Evolutionary conservation across 2,113 vertebrate species (phyloP).

Genomic region (Rafetus swinhoei): DNA sequence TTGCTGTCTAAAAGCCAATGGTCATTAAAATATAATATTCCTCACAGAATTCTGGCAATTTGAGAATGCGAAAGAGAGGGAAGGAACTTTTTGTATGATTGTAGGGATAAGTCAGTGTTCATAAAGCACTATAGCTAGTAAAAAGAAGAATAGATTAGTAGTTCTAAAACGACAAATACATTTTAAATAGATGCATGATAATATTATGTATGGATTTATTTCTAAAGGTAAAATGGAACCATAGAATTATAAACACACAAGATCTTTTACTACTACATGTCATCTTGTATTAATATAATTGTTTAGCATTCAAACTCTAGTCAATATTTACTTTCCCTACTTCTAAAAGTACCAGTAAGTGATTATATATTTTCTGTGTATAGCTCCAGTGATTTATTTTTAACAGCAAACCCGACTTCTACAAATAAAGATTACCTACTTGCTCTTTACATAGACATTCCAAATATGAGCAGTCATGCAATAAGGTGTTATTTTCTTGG

Average conservation of each 20-base stretch:
- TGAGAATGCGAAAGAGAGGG: conserved; percentile 31
- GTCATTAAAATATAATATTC: conserved; percentile 53
- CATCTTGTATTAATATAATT: background rate
- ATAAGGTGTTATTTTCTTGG: conserved; percentile 15
- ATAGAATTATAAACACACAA: background rate
- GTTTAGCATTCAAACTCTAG: background rate
- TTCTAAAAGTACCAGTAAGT: conserved; percentile 19
- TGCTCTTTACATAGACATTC: conserved; percentile 10
- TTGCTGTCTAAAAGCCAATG: conserved; percentile 53
- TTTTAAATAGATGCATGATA: background rate
- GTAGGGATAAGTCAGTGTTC: background rate
- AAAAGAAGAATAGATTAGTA: background rate
- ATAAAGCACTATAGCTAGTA: background rate
- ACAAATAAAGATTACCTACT: conserved; percentile 15
- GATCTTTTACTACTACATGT: background rate
- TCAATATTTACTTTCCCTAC: conserved; percentile 52
- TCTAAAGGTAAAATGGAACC: background rate
- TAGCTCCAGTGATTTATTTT: conserved; percentile 6
- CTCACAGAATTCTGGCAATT: conserved; percentile 3
- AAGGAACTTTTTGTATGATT: background rate
- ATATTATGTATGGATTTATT: background rate
- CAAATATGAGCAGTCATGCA: background rate
- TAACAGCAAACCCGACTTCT: background rate
- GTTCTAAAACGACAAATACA: background rate
- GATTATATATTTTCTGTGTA: conserved; percentile 7